A percentile compares a stretch with the other conserved stretches of the same genome.
These are phyloP conservation scores for Clarias batrachus DNA, from an alignment of 2,113 vertebrate species.

Conservation along the genomic window DNA sequence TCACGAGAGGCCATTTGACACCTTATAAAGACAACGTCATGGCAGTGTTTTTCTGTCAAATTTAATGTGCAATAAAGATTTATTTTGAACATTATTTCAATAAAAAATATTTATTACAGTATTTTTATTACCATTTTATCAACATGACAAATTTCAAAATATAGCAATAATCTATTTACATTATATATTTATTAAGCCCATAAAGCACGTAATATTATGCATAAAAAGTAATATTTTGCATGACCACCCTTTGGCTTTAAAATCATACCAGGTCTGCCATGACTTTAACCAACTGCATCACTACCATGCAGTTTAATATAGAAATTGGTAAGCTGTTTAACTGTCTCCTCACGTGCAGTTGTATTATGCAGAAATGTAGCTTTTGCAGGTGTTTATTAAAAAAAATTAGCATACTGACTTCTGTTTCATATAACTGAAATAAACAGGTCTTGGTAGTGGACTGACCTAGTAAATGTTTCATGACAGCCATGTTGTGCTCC, in stretches of 20 bases:
- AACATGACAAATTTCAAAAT: not conserved
- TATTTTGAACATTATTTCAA: not conserved
- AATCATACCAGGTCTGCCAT: too few relatives aligned
- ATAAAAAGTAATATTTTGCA: too few relatives aligned
- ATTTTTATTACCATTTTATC: not conserved
- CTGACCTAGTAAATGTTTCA: conserved; percentile 91
- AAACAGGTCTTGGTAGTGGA: not conserved
- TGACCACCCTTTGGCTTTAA: too few relatives aligned
- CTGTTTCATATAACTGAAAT: not conserved
- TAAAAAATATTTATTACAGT: not conserved
- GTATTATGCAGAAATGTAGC: too few relatives aligned
- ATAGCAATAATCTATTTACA: not conserved
- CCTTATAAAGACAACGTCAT: not conserved
- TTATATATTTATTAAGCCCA: not conserved
- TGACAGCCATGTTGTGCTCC: conserved; percentile 93
- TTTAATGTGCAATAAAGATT: not conserved
- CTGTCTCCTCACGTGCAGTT: too few relatives aligned
- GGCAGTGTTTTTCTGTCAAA: not conserved
- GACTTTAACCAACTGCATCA: too few relatives aligned
- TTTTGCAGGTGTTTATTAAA: too few relatives aligned
- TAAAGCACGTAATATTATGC: not conserved
- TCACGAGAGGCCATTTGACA: not conserved
- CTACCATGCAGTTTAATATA: too few relatives aligned
- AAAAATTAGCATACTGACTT: not conserved
- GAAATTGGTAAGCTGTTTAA: too few relatives aligned